phyloP scores from a whole-genome alignment of 2,113 vertebrate species.

The Corythaixoides concolor region DNA sequence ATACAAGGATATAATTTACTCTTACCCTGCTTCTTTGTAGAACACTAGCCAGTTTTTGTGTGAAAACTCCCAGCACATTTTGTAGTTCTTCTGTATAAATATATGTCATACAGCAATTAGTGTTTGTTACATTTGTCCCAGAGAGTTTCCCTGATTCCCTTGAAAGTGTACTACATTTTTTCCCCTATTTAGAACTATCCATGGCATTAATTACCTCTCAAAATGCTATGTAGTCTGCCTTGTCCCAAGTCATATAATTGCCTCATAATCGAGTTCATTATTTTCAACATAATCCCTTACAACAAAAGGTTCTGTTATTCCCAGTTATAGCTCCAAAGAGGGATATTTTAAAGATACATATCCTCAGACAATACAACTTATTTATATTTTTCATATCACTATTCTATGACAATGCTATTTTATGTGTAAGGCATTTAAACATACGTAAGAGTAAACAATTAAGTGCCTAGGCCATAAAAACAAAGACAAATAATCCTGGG shows the following conservation, averaged over 20 bases:
- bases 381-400: background rate
- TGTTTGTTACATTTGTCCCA: background rate
- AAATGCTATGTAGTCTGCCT: background rate
- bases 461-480: background rate
- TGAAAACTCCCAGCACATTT: conserved; percentile 95
- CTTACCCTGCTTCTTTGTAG: conserved; percentile 90
- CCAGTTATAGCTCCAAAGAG: background rate
- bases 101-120: background rate
- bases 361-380: background rate
- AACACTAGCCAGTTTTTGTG: conserved; percentile 97
- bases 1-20: background rate
- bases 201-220: background rate
- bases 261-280: background rate
- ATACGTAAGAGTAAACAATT: background rate
- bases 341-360: background rate
- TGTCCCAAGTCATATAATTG: background rate
- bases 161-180: background rate
- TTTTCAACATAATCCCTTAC: background rate
- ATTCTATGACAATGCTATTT: background rate
- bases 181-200: background rate
- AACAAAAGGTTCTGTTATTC: background rate
- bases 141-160: background rate
- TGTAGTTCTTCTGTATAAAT: conserved; percentile 72
- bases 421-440: background rate
- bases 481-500: background rate